Evolutionary conservation across 1,140 invertebrate genomes (phyloP).

Genomic region (Drosophila oshimai): DNA sequence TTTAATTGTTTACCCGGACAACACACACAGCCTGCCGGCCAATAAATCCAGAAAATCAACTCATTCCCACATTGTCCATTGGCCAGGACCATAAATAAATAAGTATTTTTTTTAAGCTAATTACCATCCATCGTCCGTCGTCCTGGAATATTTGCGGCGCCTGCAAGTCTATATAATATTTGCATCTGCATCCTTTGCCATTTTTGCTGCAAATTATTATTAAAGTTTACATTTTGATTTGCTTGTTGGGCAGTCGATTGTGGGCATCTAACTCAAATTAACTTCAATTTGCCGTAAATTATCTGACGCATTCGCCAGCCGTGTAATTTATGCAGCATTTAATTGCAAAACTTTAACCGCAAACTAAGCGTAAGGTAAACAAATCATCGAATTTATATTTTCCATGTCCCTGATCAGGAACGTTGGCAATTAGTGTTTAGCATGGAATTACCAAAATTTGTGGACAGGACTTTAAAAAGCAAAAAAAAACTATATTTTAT

Average conservation of each 20-base stretch:
- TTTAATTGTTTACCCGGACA: constrained; percentile 28
- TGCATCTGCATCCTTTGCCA: neutral
- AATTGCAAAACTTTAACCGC: constrained; percentile 55
- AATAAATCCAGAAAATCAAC: constrained; percentile 5
- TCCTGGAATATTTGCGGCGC: constrained; percentile 14
- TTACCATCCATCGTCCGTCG: too few relatives aligned
- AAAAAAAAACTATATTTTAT: too few relatives aligned
- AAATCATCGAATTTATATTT: constrained; percentile 19
- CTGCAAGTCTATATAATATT: constrained; percentile 5
- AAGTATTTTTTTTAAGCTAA: constrained; percentile 30
- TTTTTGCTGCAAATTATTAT: constrained; percentile 13
- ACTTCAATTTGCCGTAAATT: constrained; percentile 39
- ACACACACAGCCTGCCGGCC: neutral
- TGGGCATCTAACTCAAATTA: constrained; percentile 16
- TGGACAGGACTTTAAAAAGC: too few relatives aligned
- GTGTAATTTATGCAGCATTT: constrained; percentile 52
- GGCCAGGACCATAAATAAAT: neutral
- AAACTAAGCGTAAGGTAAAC: constrained; percentile 46
- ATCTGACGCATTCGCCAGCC: constrained; percentile 16
- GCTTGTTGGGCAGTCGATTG: neutral
- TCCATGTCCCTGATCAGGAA: constrained; percentile 16
- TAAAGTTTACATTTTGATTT: constrained; percentile 24
- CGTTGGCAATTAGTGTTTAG: neutral
- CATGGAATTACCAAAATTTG: neutral
- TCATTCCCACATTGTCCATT: constrained; percentile 5